These are phyloP conservation scores for Pantala flavescens DNA, from an alignment of 1,140 invertebrate species.

Conservation along the genomic window DNA sequence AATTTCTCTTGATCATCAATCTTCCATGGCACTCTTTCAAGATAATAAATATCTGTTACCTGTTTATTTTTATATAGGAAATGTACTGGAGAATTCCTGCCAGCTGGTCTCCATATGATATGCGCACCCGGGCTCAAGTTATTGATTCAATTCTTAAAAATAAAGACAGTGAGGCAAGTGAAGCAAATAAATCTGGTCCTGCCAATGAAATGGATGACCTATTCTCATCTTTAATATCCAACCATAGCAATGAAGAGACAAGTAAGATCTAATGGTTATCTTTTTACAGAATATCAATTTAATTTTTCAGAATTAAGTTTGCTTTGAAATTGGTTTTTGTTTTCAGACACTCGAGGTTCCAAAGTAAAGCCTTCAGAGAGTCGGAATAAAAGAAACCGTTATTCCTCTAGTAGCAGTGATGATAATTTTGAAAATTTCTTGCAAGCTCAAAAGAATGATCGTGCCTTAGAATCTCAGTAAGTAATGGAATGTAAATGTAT, in stretches of 20 bases:
- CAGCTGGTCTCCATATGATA: neutral
- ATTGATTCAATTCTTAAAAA: neutral
- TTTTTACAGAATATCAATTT: neutral
- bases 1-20: neutral
- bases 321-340: neutral
- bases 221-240: neutral
- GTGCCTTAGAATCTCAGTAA: too few species aligned
- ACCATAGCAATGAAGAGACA: neutral
- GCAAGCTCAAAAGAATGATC: neutral
- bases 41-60: neutral
- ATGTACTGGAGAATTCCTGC: neutral
- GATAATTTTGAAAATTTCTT: neutral
- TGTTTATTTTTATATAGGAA: neutral
- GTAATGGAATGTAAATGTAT: too few species aligned
- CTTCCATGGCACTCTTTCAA: too few species aligned
- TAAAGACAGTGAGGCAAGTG: neutral
- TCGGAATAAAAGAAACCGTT: neutral
- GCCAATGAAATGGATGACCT: neutral
- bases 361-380: neutral
- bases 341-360: neutral
- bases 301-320: neutral
- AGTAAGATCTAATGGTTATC: neutral
- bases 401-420: neutral
- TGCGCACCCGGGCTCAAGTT: neutral
- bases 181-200: neutral